Percentiles rank a stretch among this genome's conserved stretches.
phyloP scores from a whole-genome alignment of 2,888 invertebrate genomes.

The Iselma pallidipennis region DNA sequence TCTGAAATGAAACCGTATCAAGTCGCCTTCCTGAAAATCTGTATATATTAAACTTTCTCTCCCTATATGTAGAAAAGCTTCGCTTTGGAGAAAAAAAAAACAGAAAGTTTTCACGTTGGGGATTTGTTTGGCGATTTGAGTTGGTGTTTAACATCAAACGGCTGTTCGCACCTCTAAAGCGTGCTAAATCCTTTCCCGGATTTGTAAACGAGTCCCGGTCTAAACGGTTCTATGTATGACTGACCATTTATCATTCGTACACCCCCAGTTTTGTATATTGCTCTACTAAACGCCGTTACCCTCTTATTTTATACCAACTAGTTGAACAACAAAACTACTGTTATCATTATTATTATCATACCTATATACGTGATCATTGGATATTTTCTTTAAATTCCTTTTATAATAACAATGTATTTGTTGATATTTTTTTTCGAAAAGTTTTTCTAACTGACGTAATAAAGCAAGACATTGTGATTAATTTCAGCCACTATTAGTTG shows the following conservation, averaged over 20 bases:
- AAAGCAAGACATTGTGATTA: too few species aligned
- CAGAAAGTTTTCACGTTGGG: constrained; percentile 39
- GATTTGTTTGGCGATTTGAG: constrained; percentile 40
- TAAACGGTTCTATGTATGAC: constrained; percentile 55
- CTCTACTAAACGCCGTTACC: constrained; percentile 19
- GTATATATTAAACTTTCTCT: constrained; percentile 39
- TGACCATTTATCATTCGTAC: constrained; percentile 57
- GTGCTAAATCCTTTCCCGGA: constrained; percentile 56
- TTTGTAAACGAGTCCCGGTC: constrained; percentile 55
- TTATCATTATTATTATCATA: constrained; percentile 11
- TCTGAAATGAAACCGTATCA: constrained; percentile 30
- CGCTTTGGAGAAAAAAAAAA: constrained; percentile 37
- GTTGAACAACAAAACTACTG: constrained; percentile 20
- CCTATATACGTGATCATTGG: constrained; percentile 21
- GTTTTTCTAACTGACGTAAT: too few species aligned
- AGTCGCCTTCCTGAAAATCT: constrained; percentile 32
- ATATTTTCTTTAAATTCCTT: constrained; percentile 26
- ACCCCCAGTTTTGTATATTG: constrained; percentile 32
- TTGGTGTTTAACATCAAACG: constrained; percentile 46
- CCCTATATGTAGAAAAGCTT: constrained; percentile 34
- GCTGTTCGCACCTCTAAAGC: constrained; percentile 51
- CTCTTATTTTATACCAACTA: constrained; percentile 20
- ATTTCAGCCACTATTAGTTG: too few species aligned
- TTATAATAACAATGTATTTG: not conserved
- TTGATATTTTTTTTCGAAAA: too few species aligned